Conservation (phyloP, 2,113 vertebrate species). For the Triplophysa tibetana region DNA sequence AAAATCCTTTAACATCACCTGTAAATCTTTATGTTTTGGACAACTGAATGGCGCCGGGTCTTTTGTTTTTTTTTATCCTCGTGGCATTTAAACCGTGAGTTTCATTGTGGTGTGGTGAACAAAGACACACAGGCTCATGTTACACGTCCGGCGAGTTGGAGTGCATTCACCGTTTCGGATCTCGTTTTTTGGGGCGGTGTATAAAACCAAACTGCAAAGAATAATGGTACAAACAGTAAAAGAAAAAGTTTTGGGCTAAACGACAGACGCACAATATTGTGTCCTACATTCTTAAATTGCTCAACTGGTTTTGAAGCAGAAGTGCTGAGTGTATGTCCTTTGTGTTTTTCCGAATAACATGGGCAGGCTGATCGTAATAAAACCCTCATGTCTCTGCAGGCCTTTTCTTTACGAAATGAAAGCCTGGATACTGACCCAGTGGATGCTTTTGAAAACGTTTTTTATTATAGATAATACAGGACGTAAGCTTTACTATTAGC, state of each 20-base stretch:
- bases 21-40: conserved; percentile 6
- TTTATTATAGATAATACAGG: not conserved
- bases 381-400: conserved; percentile 29
- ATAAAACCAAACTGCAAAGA: not conserved
- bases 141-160: conserved; percentile 18
- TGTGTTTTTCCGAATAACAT: conserved; percentile 32
- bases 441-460: not conserved
- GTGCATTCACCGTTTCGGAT: conserved; percentile 6
- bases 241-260: not conserved
- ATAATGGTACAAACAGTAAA: not conserved
- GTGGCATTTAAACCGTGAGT: conserved; percentile 56
- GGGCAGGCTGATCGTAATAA: conserved; percentile 37
- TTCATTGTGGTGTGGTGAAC: conserved; percentile 48
- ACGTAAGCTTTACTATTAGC: not conserved
- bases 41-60: conserved; percentile 12
- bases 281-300: conserved; percentile 11
- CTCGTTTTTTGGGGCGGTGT: not conserved
- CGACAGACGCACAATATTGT: not conserved
- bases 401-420: conserved; percentile 5
- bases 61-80: conserved; percentile 50
- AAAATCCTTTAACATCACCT: not conserved
- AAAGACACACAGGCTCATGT: conserved; percentile 43
- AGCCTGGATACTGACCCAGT: not conserved
- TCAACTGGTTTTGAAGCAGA: conserved; percentile 21
- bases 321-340: conserved; percentile 14